Conservation (phyloP, 1,140 invertebrate genomes). For the Neotoxoptera formosana region DNA sequence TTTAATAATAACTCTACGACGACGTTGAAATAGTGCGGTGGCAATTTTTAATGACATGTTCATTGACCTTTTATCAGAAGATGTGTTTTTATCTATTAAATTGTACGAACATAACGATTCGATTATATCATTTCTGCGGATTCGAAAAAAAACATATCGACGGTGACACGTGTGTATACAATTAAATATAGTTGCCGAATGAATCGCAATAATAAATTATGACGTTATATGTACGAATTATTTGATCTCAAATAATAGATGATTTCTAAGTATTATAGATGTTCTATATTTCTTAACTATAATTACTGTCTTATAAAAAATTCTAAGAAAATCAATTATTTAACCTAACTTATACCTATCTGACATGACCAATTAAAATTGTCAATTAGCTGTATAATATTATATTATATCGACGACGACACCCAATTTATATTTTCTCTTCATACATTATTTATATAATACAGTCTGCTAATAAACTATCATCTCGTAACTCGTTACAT, state of each 20-base stretch:
- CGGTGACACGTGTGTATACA: not conserved
- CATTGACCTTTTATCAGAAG: slow-evolving; percentile 26
- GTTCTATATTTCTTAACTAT: not conserved
- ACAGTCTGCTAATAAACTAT: no score
- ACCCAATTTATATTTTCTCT: not conserved
- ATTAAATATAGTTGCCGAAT: not conserved
- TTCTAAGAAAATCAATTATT: not conserved
- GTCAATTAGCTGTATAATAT: not conserved
- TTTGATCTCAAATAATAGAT: not conserved
- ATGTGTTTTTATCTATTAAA: not conserved
- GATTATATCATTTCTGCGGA: slow-evolving; percentile 36
- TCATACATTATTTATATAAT: no score
- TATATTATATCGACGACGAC: not conserved
- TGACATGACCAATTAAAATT: not conserved
- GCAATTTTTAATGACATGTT: not conserved
- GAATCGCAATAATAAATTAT: not conserved
- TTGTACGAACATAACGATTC: not conserved
- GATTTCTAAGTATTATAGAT: not conserved
- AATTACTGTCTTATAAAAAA: not conserved
- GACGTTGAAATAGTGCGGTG: not conserved
- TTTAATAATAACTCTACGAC: not conserved
- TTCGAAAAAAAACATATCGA: slow-evolving; percentile 12
- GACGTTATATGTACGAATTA: slow-evolving; percentile 3
- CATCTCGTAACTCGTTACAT: no score
- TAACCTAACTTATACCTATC: not conserved